Evolutionary conservation across 2,797 vertebrate genomes (phyloP), one percentile per base, ranked within the genome.

Genomic region (Sciaenops ocellatus): DNA sequence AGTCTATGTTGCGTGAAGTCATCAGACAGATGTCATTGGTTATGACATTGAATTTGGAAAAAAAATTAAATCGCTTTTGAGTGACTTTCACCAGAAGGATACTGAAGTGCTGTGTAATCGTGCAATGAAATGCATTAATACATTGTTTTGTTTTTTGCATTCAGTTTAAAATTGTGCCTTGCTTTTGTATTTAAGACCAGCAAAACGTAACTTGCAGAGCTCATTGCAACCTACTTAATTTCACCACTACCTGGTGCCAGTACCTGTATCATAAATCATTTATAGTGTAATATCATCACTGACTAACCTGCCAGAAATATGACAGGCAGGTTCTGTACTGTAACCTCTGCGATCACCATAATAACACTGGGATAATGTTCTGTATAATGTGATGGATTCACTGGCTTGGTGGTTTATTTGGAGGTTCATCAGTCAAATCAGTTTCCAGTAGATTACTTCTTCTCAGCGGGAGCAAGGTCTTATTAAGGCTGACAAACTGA

Each of bases 401-500:
- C 67, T 82, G 76, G 80, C 86, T 79, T 78, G 67, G 60, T 73
- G 79, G 69, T 74, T 83, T 83, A 85, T 90, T 91, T 80, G 73
- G 59, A 75, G 82, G 82, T 90, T 91, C 91, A 91, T 93, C 90
- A 89, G 88, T 93, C 87, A 92, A 87, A 88, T 91, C 83, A 78
- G 76, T 80, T 91, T 87, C 80, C 80, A 84, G 83, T 74, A 87
- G 83, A 93, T 91, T 91, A 89, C 81, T 77, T 85, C 80, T 76
- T 80, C 86, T 87, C 85, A 85, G 90, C 46, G 20, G 78, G 82
- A 86, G 82, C 41, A 11, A 65, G 57, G 72, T 80, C 79, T 90
- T 89, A 90, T 90, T 88, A 83, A 87, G 68, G 84, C 84, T 89
- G 91, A 89, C 85, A 87, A 86, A 85, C 68, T 90, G 83, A 90